Evolutionary conservation across 2,888 invertebrate species (phyloP), one percentile per base, ranked within the genome.

Genomic region (Augochlorella aurata): DNA sequence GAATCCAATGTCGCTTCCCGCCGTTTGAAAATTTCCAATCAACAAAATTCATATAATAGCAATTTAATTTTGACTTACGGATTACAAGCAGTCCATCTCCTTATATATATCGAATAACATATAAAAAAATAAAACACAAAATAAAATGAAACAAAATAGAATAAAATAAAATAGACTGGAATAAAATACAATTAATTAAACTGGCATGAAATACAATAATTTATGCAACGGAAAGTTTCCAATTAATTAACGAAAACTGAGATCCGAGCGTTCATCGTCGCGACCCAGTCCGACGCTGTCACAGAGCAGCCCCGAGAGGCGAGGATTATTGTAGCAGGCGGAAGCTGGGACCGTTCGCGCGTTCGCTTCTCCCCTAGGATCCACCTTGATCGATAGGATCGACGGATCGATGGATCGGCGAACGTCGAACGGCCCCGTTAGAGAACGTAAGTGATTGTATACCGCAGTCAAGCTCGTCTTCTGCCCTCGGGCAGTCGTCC

Each of bases 401-500:
- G 24, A 58, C 24, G 24, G 29, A 61, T 29, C 61, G 61, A 29
- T 61, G 24, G 18, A 61, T 52, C 54, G 12, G 16, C 74, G 14
- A 52, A 44, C 65, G 58, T 47, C 10, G 65, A 71, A 54, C 12
- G 54, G 29, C 61, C 68, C 68, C 54, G 45, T 18, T 29, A 47
- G 70, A 81, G n/a, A 76, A 85, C 58, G 74, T 85, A 85, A 79
- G 79, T 83, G 81, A 84, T 86, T 90, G 88, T 90, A 87, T 93
- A 93, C 93, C 93, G 89, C 93, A 93, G 83, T 91, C 88, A 90
- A 93, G 92, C 90, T 93, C 93, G 88, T 93, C 93, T 91, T 92
- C 93, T 90, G 93, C 97, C 81, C 94, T 93, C 63, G 92, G 92
- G 93, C 97, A 97, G 94, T 97, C 96, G 91, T 95, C 94, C 89